Evolutionary conservation across 2,113 vertebrate genomes (phyloP), one percentile per base, ranked within the genome.

Genomic region (Prietella phreatophila): DNA sequence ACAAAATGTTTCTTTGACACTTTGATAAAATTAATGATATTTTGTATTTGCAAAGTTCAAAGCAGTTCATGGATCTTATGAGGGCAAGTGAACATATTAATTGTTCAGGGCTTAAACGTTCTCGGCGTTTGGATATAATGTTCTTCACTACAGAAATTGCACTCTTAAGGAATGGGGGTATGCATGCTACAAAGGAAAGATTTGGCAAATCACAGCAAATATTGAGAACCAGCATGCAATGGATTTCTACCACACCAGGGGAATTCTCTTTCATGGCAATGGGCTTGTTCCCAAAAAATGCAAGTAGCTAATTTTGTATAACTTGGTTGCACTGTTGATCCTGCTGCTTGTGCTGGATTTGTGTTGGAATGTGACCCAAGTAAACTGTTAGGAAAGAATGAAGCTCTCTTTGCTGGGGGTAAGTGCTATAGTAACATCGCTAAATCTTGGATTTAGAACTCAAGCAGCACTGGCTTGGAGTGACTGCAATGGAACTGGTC

Each of bases 291-390:
- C 17, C 60, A 19, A 47, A 83, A 17, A 65, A 65, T 47, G 13
- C 42, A 84, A 67, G 82, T 67, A 84, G 82, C 60, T 33, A 71
- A 71, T 84, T 75, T 73, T 75, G 30, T 75, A 58, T 85, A 73
- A 75, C 39, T 75, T 73, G n/a, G 63, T 84, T 84, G 56, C 55
- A 17, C 5, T 53, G 47, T 55, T 71, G 83, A 84, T 84, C n/a
- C 47, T 71, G 15, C 47, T 71, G 30, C 20, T 71, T 75, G 22
- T 75, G 84, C 67, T 75, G 67, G 50, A 85, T 36, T 69, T 56
- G 30, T 5, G 13, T 33, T 85, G 50, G 65, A 84, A 73, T 73
- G 50, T 71, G 67, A 19, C 15, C 65, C 50, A 84, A 25, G 47
- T 55, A 84, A 71, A 73, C 17, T 69, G 10, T 63, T 42, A 63